Evolutionary conservation across 2,113 vertebrate genomes (phyloP).

Genomic region (Engraulis encrasicolus): DNA sequence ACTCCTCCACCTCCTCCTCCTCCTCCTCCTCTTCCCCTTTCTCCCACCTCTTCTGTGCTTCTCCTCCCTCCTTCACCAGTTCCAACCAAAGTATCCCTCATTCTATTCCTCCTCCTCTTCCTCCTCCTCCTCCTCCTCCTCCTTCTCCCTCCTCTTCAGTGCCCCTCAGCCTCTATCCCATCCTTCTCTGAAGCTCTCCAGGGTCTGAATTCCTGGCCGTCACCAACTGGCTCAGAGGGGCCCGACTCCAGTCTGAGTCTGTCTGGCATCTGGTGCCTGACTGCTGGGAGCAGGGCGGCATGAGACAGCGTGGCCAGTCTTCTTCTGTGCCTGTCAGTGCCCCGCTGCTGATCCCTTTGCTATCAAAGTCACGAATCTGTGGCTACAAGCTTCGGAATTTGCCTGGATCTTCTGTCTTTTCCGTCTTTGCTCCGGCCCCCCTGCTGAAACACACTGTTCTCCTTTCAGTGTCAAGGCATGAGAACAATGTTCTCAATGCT

Average conservation of each 20-base stretch:
- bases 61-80: no score
- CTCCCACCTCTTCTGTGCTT: no score
- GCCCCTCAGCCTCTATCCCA: no score
- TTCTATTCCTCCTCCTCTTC: no score
- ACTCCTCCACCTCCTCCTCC: no score
- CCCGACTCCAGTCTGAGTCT: no score
- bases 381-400: not conserved
- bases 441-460: not conserved
- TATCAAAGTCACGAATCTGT: not conserved
- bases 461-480: not conserved
- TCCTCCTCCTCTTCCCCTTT: no score
- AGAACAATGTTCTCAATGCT: not conserved
- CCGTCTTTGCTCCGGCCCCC: not conserved
- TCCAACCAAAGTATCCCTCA: no score
- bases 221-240: conserved; percentile 38
- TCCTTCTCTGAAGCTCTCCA: conserved; percentile 33
- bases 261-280: not conserved
- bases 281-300: not conserved
- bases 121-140: not conserved
- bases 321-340: conserved; percentile 18
- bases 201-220: conserved; percentile 60
- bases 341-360: not conserved
- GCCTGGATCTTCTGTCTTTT: not conserved
- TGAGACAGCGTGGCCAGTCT: not conserved
- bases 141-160: not conserved